Evolutionary conservation across 1,140 invertebrate genomes (phyloP), one percentile per base, ranked within the genome.

Genomic region (Mylabris phalerata): DNA sequence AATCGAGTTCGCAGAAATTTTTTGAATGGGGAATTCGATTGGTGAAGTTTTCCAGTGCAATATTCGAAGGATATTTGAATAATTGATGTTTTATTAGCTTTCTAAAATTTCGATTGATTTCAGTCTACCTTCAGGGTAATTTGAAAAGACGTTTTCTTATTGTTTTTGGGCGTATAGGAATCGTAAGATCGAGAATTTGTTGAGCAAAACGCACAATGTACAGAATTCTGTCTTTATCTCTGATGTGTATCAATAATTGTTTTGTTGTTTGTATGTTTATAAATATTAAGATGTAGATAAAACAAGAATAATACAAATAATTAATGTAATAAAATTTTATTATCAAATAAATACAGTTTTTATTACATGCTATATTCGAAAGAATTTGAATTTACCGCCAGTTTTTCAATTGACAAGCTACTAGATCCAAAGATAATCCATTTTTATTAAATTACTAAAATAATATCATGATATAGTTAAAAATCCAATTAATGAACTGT

Each of bases 201-300:
- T n/a, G 45, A 46, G 46, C 24, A 55, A 48, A 39, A 46, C 52
- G 45, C 52, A 55, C 51, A 54, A 55, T 55, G 52, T 55, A 55
- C 52, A 55, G 52, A 47, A 39, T 55, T 44, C 40, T 45, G 13
- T 27, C 45, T 26, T 55, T 48, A 45, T 45, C 39, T 55, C 26
- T 55, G 43, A 42, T 42, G 4, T n/a, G 10, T 42, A 42, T 7
- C 9, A 42, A 11, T 55, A 27, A 55, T 47, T 55, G 52, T 55
- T 55, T 55, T 55, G 48, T 55, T 55, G 52, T 55, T 55, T 55
- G 52, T 55, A 55, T 55, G 45, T 55, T 55, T 55, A 55, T 55
- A 55, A 46, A 55, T 3, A 10, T n/a, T 55, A 55, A 47, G 43
- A 42, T 42, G 11, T 42, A 42, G 41, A 42, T 42, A 42, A n/a